Evolutionary conservation across 2,888 invertebrate species (phyloP), one percentile per base, ranked within the genome.

Genomic region (Hypsopygia costalis): DNA sequence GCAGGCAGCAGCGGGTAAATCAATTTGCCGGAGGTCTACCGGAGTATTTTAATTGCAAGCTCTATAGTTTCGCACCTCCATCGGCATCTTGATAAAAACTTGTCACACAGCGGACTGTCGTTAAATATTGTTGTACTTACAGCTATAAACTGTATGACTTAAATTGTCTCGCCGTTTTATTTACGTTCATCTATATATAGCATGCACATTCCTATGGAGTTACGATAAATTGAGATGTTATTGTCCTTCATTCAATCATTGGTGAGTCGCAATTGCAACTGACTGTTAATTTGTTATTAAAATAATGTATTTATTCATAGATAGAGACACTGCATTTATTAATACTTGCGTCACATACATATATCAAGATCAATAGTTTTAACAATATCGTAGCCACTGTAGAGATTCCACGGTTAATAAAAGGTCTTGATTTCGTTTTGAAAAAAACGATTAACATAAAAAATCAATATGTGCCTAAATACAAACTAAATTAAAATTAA

Each of bases 61-160:
- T 59, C 56, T 70, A 62, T 52, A 60, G 55, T 63, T 75, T 72
- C 68, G 64, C 71, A 71, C 74, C 66, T 72, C 52, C 40, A 46
- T 46, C 52, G 41, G 52, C 54, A 65, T 63, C 69, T 62, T 61
- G 71, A 67, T 70, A 74, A 61, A 50, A 57, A 57, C 59, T 48
- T 61, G 65, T 59, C 64, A 58, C 64, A 58, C 57, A 51, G 40
- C 40, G 40, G 49, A 45, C 50, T 44, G 52, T 58, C 51, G 62
- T 73, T 71, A 73, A 69, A 66, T 72, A 69, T 65, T 60, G 52
- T 60, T 50, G 52, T 61, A 51, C 58, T 61, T 49, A 49, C 46
- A 31, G 47, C 59, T 47, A 58, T 75, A 74, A 71, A 69, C 63
- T 63, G 57, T 57, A 53, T 62, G 57, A 67, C 55, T 63, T 62